Base-by-base conservation (phyloP, 1,140 invertebrate genomes). In the Saxidomus purpurata region DNA sequence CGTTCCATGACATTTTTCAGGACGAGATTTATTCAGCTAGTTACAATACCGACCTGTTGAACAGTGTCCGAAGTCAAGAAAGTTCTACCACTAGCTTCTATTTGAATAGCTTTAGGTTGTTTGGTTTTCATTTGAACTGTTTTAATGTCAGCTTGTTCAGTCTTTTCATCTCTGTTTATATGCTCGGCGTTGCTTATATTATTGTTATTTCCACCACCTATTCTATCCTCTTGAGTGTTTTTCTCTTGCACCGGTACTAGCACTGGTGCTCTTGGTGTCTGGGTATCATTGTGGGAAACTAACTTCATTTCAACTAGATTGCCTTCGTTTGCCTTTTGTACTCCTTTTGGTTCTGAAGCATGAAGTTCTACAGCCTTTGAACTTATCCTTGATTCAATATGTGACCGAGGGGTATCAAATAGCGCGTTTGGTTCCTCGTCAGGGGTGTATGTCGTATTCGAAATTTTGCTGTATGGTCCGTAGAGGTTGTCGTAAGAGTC, bases 11-110 rank as follows among this genome's bases (percentile, higher is more conserved):
- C n/a, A n/a, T n/a, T n/a, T n/a, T n/a, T n/a, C n/a, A n/a, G n/a
- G n/a, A n/a, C n/a, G n/a, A n/a, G n/a, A n/a, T n/a, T 31, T 74
- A 36, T 47, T 77, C 28, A 79, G 15, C 47, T 55, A 1, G 47
- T 85, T n/a, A 55, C 83, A 3, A 49, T 59, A 13, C 28, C 63
- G 0, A 85, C 38, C 34, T 85, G 83, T 19, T 28, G 63, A 0
- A 85, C 52, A 74, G 6, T 76, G 67, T 85, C 83, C 36, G 83
- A 85, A 19, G 83, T 85, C 22, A 85, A 25, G 34, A 85, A 85
- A 52, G 83, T 85, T 52, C 61, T 71, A n/a, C 82, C 82, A 52
- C 63, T 71, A 8, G 82, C 82, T 25, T 85, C 82, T 31, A 85
- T 74, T 25, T 67, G 36, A 11, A 19, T 49, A 3, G 25, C 6